phyloP scores from a whole-genome alignment of 2,888 invertebrate species.

The Gryllus longicercus region DNA sequence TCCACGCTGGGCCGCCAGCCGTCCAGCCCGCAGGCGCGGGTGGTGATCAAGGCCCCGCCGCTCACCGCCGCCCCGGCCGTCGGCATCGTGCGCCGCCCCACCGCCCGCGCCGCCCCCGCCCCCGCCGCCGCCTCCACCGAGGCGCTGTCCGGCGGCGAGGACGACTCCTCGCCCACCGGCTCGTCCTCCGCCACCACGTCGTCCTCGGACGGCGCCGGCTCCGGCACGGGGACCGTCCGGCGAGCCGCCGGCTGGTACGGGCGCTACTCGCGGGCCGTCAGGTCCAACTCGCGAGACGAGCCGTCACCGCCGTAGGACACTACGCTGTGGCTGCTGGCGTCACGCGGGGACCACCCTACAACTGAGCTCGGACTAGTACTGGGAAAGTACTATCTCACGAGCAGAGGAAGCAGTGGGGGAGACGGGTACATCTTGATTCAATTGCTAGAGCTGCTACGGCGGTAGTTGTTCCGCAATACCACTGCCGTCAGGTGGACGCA shows the following conservation, averaged over 20 bases:
- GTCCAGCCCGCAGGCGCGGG: neutral
- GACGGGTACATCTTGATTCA: too few species aligned
- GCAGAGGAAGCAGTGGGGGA: too few species aligned
- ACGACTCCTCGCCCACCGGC: neutral
- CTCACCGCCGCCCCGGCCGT: neutral
- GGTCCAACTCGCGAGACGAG: neutral
- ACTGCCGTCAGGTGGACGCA: too few species aligned
- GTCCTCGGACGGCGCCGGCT: neutral
- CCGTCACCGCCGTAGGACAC: neutral
- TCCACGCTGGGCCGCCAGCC: neutral
- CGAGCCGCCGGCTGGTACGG: neutral
- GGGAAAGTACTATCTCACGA: neutral
- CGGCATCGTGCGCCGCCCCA: neutral
- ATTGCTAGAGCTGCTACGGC: too few species aligned
- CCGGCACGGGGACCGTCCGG: neutral
- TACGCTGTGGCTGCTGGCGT: neutral
- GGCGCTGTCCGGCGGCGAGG: neutral
- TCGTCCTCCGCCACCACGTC: neutral
- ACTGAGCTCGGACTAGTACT: neutral
- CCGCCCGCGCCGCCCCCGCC: neutral
- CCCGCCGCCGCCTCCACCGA: neutral
- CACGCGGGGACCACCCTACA: neutral
- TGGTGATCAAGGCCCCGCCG: neutral
- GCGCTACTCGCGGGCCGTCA: neutral
- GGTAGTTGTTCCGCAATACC: too few species aligned